These are phyloP conservation scores for Napeogenes sylphis DNA, from an alignment of 2,888 invertebrate genomes.

Conservation along the genomic window DNA sequence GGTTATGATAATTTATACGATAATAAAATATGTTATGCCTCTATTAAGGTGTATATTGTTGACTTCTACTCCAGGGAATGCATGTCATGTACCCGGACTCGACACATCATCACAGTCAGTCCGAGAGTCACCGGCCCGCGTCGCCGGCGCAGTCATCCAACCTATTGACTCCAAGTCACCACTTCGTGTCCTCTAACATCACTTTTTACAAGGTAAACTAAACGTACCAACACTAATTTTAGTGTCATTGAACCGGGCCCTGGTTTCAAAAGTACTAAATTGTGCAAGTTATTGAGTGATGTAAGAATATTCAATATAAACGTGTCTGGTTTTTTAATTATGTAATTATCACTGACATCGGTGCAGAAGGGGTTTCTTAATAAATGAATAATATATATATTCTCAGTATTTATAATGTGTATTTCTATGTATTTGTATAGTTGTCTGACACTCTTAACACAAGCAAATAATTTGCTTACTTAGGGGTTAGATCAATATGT, in stretches of 20 bases:
- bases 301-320: conserved; percentile 3
- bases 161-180: conserved; percentile 23
- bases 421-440: no score
- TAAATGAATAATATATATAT: no score
- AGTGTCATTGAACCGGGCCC: no score
- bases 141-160: conserved; percentile 68
- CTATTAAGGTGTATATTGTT: background rate
- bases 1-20: no score
- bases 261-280: background rate
- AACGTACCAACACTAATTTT: background rate
- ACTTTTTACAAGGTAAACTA: conserved; percentile 60
- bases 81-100: conserved; percentile 89
- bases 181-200: conserved; percentile 50
- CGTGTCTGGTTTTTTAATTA: conserved; percentile 1
- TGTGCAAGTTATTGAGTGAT: background rate
- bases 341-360: background rate
- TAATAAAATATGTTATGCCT: background rate
- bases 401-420: no score
- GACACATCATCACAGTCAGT: conserved; percentile 70
- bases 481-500: no score
- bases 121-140: conserved; percentile 61
- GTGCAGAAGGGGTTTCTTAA: no score
- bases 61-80: conserved; percentile 80
- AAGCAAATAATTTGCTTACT: no score
- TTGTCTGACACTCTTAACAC: no score